phyloP scores from a whole-genome alignment of 1,140 invertebrate species.

The Tetramorium alpestre region DNA sequence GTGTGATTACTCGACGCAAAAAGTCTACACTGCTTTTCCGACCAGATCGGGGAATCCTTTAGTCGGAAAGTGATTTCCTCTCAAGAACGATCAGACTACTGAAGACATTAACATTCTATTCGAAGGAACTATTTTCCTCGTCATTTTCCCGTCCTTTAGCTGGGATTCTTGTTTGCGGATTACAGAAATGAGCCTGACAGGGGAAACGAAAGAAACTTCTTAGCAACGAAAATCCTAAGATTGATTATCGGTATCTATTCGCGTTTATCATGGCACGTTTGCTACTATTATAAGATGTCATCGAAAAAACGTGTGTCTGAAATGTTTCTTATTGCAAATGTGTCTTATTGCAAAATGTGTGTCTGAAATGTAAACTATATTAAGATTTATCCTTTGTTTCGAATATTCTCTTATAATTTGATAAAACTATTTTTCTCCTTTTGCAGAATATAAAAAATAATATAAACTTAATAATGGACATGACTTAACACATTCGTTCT shows the following conservation, averaged over 20 bases:
- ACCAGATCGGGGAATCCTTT: constrained; percentile 38
- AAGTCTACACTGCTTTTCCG: constrained; percentile 52
- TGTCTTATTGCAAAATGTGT: neutral
- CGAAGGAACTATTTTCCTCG: constrained; percentile 73
- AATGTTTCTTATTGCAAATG: too few species aligned
- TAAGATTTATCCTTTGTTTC: neutral
- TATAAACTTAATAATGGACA: neutral
- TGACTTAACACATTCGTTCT: neutral
- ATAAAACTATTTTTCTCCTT: neutral
- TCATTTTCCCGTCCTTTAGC: constrained; percentile 69
- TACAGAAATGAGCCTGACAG: neutral
- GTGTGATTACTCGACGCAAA: constrained; percentile 51
- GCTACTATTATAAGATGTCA: neutral
- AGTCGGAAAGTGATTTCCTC: constrained; percentile 60
- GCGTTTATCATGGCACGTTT: neutral
- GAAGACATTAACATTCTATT: constrained; percentile 71
- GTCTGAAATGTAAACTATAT: neutral
- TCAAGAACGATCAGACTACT: neutral
- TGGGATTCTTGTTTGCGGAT: constrained; percentile 51
- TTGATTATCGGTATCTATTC: constrained; percentile 9
- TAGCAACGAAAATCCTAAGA: constrained; percentile 3
- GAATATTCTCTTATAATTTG: neutral
- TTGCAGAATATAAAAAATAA: neutral
- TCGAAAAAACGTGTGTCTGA: neutral
- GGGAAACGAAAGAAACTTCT: constrained; percentile 8